A percentile compares a stretch with the other conserved stretches of the same genome.
Evolutionary conservation across 2,113 vertebrate species (phyloP).

Genomic region (Epinephelus cyanopodus): DNA sequence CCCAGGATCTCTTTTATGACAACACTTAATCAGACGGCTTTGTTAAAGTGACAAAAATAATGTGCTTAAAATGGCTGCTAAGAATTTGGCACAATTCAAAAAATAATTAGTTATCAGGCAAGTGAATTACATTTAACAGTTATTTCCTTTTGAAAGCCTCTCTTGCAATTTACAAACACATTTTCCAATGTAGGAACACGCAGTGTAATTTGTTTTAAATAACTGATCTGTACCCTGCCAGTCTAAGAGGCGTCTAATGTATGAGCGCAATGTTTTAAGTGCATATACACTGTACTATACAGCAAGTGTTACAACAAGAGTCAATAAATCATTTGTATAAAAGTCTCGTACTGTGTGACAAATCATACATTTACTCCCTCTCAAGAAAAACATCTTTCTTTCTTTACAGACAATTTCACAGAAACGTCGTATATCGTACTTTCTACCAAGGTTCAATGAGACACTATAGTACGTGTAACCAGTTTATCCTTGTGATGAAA

Average conservation of each 20-base stretch:
- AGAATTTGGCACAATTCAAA: constrained; percentile 65
- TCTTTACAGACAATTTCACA: not conserved
- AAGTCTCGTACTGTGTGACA: not conserved
- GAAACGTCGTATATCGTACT: too few species aligned
- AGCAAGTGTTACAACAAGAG: not conserved
- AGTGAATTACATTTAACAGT: constrained; percentile 49
- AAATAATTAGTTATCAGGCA: constrained; percentile 68
- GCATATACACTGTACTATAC: not conserved
- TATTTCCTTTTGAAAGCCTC: constrained; percentile 48
- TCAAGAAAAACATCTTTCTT: not conserved
- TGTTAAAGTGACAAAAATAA: constrained; percentile 81
- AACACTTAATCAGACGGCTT: constrained; percentile 82
- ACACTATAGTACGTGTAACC: not conserved
- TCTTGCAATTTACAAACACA: constrained; percentile 39
- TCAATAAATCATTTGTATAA: constrained; percentile 5
- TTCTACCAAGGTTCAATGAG: not conserved
- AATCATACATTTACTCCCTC: constrained; percentile 4
- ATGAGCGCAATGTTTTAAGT: not conserved
- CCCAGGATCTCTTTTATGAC: constrained; percentile 76
- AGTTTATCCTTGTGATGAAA: not conserved
- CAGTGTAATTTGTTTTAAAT: constrained; percentile 18
- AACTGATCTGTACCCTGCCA: not conserved
- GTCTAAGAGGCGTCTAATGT: constrained; percentile 2
- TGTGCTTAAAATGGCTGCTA: constrained; percentile 62
- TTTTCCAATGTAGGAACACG: not conserved